phyloP scores from a whole-genome alignment of 2,888 invertebrate genomes.

The Hypsopygia costalis region DNA sequence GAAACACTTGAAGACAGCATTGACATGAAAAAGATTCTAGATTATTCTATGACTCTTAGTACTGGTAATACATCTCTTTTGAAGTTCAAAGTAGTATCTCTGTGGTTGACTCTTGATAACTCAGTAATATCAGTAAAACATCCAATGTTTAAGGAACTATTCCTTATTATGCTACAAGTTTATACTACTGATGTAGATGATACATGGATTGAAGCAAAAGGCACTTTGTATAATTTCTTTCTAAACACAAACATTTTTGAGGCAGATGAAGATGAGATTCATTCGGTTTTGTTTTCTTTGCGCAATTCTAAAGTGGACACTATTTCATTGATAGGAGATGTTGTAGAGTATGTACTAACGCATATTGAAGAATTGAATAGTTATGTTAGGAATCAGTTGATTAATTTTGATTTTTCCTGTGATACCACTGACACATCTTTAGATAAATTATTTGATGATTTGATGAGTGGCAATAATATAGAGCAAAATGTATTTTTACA shows the following conservation, averaged over 20 bases:
- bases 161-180: slow-evolving; percentile 79
- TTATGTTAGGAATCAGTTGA: slow-evolving; percentile 52
- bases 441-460: slow-evolving; percentile 57
- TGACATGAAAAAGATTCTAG: slow-evolving; percentile 62
- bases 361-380: slow-evolving; percentile 51
- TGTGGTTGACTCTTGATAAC: slow-evolving; percentile 68
- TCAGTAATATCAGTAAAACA: slow-evolving; percentile 74
- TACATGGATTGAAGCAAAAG: slow-evolving; percentile 75
- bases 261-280: slow-evolving; percentile 82
- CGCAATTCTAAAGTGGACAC: slow-evolving; percentile 53
- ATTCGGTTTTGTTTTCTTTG: slow-evolving; percentile 82
- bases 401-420: slow-evolving; percentile 57
- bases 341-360: slow-evolving; percentile 55
- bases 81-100: slow-evolving; percentile 68
- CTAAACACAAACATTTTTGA: slow-evolving; percentile 84
- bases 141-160: slow-evolving; percentile 74
- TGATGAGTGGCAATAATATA: slow-evolving; percentile 52
- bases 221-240: slow-evolving; percentile 79
- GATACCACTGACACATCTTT: slow-evolving; percentile 46
- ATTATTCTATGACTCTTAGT: slow-evolving; percentile 47
- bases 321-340: slow-evolving; percentile 50
- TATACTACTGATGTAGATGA: slow-evolving; percentile 56
- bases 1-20: slow-evolving; percentile 67
- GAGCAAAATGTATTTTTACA: slow-evolving; percentile 56
- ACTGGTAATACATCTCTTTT: slow-evolving; percentile 46